phyloP scores from a whole-genome alignment of 1,140 invertebrate genomes.

The Cataglyphis hispanica region DNA sequence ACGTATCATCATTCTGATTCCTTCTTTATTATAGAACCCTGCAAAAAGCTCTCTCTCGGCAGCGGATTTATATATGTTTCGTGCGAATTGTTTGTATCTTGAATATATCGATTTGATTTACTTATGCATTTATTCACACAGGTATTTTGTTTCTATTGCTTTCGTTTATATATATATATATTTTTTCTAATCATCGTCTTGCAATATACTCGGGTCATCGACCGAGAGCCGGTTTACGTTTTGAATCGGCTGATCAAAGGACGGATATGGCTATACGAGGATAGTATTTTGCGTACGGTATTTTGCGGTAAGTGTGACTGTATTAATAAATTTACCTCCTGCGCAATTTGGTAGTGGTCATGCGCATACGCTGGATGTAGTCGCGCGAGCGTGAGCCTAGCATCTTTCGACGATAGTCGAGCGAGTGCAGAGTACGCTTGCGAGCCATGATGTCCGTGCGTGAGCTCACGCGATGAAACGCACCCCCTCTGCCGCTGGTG shows the following conservation, averaged over 20 bases:
- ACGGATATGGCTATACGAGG: slow-evolving; percentile 74
- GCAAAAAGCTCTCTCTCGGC: slow-evolving; percentile 81
- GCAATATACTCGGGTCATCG: slow-evolving; percentile 76
- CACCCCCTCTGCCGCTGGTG: slow-evolving; percentile 76
- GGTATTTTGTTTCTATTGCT: slow-evolving; percentile 55
- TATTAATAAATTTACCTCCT: slow-evolving; percentile 85
- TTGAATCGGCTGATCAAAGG: slow-evolving; percentile 32
- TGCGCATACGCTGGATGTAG: slow-evolving; percentile 85
- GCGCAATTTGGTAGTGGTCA: slow-evolving; percentile 83
- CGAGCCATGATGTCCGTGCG: slow-evolving; percentile 81
- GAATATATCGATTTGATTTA: slow-evolving; percentile 47
- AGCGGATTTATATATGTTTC: slow-evolving; percentile 73
- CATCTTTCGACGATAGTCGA: slow-evolving; percentile 85
- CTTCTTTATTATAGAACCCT: slow-evolving; percentile 76
- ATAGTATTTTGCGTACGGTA: slow-evolving; percentile 75
- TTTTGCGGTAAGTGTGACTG: slow-evolving; percentile 78
- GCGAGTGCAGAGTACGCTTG: slow-evolving; percentile 82
- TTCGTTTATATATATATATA: slow-evolving; percentile 18
- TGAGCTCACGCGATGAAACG: slow-evolving; percentile 80
- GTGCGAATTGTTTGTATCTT: slow-evolving; percentile 70
- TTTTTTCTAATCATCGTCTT: slow-evolving; percentile 75
- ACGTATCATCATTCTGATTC: slow-evolving; percentile 75
- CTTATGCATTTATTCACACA: slow-evolving; percentile 22
- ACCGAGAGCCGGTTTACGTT: slow-evolving; percentile 71
- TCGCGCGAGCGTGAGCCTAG: slow-evolving; percentile 83